These are phyloP conservation scores for Blennius ocellaris DNA, from an alignment of 2,113 vertebrate genomes.

Conservation along the genomic window DNA sequence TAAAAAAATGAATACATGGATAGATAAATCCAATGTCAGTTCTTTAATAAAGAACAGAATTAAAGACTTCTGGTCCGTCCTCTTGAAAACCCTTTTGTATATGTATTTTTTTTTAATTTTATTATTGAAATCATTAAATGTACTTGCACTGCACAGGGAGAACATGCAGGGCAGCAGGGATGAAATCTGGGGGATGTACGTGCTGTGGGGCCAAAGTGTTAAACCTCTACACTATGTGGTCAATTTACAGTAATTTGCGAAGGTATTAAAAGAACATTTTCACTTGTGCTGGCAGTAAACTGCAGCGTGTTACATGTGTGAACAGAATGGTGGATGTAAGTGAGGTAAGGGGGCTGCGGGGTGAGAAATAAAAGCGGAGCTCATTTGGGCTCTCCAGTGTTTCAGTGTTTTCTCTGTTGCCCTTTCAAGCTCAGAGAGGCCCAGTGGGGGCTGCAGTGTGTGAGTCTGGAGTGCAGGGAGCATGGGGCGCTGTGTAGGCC, in stretches of 20 bases:
- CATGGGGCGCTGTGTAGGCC: conserved; percentile 63
- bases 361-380: conserved; percentile 52
- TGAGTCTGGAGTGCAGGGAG: conserved; percentile 61
- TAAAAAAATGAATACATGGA: too few relatives aligned
- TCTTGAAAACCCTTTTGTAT: conserved; percentile 18
- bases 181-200: too few relatives aligned
- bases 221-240: too few relatives aligned
- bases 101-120: conserved; percentile 24
- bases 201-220: too few relatives aligned
- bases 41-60: neutral
- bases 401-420: conserved; percentile 59
- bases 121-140: too few relatives aligned
- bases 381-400: conserved; percentile 49
- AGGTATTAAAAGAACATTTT: neutral
- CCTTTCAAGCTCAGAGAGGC: conserved; percentile 63
- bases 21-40: neutral
- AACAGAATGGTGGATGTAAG: conserved; percentile 31
- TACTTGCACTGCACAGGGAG: too few relatives aligned
- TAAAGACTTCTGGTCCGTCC: too few relatives aligned
- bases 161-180: too few relatives aligned
- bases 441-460: conserved; percentile 58
- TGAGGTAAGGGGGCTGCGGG: conserved; percentile 29
- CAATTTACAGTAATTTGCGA: neutral
- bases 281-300: neutral
- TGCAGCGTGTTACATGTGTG: conserved; percentile 16